phyloP scores from a whole-genome alignment of 2,888 invertebrate genomes.

The Lingula anatina region DNA sequence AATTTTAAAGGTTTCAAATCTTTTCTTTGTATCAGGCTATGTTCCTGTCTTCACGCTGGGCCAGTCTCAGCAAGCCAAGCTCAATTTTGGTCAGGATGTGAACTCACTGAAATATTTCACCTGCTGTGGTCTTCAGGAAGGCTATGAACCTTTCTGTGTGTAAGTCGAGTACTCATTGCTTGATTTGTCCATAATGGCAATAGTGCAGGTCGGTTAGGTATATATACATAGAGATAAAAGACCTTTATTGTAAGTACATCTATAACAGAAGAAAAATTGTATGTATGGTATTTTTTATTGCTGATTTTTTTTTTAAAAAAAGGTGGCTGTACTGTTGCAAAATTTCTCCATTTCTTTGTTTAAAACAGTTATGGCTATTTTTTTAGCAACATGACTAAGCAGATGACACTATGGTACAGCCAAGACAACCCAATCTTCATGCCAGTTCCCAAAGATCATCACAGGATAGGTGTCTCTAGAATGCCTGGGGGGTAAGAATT shows the following conservation, averaged over 20 bases:
- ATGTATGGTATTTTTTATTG: too few species aligned
- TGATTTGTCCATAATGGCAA: too few species aligned
- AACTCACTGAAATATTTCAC: slow-evolving; percentile 96
- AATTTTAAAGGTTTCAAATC: too few species aligned
- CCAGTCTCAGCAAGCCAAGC: slow-evolving; percentile 84
- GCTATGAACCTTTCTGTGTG: slow-evolving; percentile 99
- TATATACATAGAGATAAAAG: too few species aligned
- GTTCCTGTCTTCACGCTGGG: slow-evolving; percentile 65
- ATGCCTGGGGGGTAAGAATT: slow-evolving; percentile 49
- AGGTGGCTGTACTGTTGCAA: neutral
- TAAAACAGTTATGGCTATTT: neutral
- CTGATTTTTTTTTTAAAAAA: slow-evolving; percentile 14
- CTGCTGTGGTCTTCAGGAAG: slow-evolving; percentile 97
- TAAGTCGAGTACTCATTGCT: too few species aligned
- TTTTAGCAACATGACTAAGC: slow-evolving; percentile 90
- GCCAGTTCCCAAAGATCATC: slow-evolving; percentile 35
- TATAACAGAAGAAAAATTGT: too few species aligned
- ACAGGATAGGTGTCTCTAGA: slow-evolving; percentile 36
- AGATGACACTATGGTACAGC: slow-evolving; percentile 97
- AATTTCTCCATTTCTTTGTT: too few species aligned
- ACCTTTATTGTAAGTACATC: too few species aligned
- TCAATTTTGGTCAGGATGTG: slow-evolving; percentile 97
- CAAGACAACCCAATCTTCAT: slow-evolving; percentile 96
- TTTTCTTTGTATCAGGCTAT: slow-evolving; percentile 23
- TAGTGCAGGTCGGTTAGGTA: too few species aligned